Evolutionary conservation across 2,888 invertebrate genomes (phyloP), one percentile per base, ranked within the genome.

Genomic region (Amaurobius ferox): DNA sequence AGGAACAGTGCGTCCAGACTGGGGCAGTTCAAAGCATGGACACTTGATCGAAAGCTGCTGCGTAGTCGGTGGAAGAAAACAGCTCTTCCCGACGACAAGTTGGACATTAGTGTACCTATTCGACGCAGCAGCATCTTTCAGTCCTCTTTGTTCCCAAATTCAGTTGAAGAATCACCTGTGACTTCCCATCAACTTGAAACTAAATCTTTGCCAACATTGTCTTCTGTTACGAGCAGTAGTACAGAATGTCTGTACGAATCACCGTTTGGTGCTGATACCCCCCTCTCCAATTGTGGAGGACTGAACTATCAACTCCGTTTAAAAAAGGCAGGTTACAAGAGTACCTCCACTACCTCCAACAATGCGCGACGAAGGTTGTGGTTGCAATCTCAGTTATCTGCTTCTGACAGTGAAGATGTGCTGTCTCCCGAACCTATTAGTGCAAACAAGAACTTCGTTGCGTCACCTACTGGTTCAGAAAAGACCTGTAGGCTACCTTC

Each of bases 11-110:
- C 77, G 28, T 86, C 88, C n/a, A 66, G 62, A 23, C 39, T 88
- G 9, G 79, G 81, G 0, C 88, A 88, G 67, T 87, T 88, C 28
- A 88, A 88, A 70, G 88, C 88, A n/a, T 88, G 88, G 88, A 88
- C 88, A 26, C 72, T 88, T 30, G 88, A 88, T 71, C 66, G 87
- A 30, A 88, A 87, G 55, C 35, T 88, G 35, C 26, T 87, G 55
- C 30, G 87, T 11, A 86, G 79, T 48, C 64, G 81, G 55, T 86
- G 79, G 91, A 64, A 89, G 79, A 87, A 86, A 29, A 78, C 55
- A 0, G 79, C 79, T 7, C 76, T 78, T 11, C 67, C 81, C 1
- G 86, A 86, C n/a, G 86, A 86, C 30, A 86, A 86, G 66, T 29
- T 86, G 62, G 80, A 80, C 79, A 80, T 86, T 13, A 30, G 74